A percentile compares a stretch with the other conserved stretches of the same genome.
Conservation (phyloP, 2,113 vertebrate species). For the Pituophis catenifer region DNA sequence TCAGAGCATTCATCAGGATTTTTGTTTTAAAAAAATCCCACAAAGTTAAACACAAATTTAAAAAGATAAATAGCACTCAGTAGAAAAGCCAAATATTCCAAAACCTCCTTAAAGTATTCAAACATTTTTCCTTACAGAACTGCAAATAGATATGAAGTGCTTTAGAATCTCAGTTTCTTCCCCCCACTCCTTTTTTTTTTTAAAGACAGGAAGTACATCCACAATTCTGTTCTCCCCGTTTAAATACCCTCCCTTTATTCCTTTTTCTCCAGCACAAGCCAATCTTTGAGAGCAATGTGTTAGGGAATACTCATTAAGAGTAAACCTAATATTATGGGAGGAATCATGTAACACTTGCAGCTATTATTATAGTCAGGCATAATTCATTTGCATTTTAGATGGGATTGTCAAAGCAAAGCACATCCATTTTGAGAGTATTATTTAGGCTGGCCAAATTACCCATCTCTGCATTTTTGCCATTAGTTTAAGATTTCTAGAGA, state of each 20-base stretch:
- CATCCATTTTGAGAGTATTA: conserved; percentile 32
- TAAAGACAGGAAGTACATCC: conserved; percentile 70
- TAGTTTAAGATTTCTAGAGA: not conserved
- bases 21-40: conserved; percentile 26
- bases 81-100: conserved; percentile 58
- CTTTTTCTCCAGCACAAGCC: conserved; percentile 67
- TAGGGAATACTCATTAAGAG: conserved; percentile 62
- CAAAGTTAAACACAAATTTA: conserved; percentile 32
- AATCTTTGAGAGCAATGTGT: conserved; percentile 75
- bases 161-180: conserved; percentile 71
- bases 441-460: conserved; percentile 48
- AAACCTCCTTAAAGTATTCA: conserved; percentile 68
- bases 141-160: conserved; percentile 74
- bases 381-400: conserved; percentile 59
- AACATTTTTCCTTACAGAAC: conserved; percentile 72
- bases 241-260: conserved; percentile 17
- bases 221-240: conserved; percentile 52
- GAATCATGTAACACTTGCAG: conserved; percentile 13
- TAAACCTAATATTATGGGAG: conserved; percentile 50
- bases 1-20: conserved; percentile 63
- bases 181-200: conserved; percentile 54
- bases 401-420: conserved; percentile 48
- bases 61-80: conserved; percentile 46
- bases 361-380: conserved; percentile 41
- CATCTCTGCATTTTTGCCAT: conserved; percentile 41